Conservation (phyloP, 2,113 vertebrate genomes). For the Onychorhynchus coronatus region DNA sequence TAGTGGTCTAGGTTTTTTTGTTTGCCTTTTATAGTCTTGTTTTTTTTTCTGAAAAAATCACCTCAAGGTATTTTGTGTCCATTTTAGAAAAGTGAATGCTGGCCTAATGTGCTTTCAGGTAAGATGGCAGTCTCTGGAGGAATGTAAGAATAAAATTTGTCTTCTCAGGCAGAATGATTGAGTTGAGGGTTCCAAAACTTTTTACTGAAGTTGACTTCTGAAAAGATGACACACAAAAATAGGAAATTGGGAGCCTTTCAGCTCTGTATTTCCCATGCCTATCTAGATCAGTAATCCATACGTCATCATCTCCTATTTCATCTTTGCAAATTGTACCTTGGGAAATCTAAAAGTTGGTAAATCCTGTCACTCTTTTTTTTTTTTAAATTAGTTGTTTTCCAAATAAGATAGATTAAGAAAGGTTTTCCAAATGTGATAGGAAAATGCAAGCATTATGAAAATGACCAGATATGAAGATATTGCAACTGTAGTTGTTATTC, state of each 20-base stretch:
- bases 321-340: not conserved
- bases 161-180: not conserved
- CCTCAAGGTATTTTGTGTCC: not conserved
- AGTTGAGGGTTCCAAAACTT: not conserved
- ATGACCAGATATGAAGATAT: not conserved
- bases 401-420: not conserved
- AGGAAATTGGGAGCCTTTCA: not conserved
- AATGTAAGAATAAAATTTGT: not conserved
- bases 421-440: not conserved
- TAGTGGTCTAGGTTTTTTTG: not conserved
- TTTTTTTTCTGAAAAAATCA: not conserved
- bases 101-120: not conserved
- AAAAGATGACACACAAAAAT: not conserved
- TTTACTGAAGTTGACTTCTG: not conserved
- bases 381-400: not conserved
- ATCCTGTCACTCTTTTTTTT: not conserved
- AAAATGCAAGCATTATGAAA: not conserved
- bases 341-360: not conserved
- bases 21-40: not conserved
- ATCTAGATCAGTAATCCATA: not conserved
- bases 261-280: not conserved
- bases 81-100: not conserved
- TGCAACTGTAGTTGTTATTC: not conserved
- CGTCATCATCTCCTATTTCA: not conserved
- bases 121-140: not conserved